phyloP scores from a whole-genome alignment of 2,113 vertebrate species.

The Craseonycteris thonglongyai region DNA sequence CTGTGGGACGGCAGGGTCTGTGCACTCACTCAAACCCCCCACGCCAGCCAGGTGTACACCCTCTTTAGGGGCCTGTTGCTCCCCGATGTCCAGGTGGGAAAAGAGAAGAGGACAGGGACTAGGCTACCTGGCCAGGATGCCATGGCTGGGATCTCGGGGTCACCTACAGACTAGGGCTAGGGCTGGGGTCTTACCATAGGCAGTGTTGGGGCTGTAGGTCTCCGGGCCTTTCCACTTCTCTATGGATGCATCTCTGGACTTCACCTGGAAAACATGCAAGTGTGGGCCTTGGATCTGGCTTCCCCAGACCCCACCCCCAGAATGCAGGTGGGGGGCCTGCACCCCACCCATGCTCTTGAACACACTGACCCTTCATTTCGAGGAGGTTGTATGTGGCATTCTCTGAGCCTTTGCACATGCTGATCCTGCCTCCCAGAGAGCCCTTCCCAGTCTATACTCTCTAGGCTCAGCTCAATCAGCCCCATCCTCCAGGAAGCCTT shows the following conservation, averaged over 20 bases:
- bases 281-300: background rate
- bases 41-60: background rate
- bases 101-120: background rate
- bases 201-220: conserved; percentile 81
- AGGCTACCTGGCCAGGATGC: background rate
- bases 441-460: background rate
- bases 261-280: conserved; percentile 70
- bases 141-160: background rate
- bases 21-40: background rate
- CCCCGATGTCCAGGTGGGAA: background rate
- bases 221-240: conserved; percentile 73
- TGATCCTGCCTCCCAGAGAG: background rate
- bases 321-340: background rate
- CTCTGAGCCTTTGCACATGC: background rate
- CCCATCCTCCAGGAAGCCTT: background rate
- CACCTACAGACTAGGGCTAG: too few relatives aligned
- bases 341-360: background rate
- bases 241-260: conserved; percentile 66
- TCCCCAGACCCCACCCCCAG: background rate
- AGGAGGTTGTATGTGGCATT: background rate
- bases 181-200: conserved; percentile 85
- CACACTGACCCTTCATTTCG: background rate
- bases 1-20: conserved; percentile 73
- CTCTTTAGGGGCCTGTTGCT: background rate
- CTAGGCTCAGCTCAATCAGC: background rate